Evolutionary conservation across 2,797 vertebrate species (phyloP).

Genomic region (Tauraco hartlaubi): DNA sequence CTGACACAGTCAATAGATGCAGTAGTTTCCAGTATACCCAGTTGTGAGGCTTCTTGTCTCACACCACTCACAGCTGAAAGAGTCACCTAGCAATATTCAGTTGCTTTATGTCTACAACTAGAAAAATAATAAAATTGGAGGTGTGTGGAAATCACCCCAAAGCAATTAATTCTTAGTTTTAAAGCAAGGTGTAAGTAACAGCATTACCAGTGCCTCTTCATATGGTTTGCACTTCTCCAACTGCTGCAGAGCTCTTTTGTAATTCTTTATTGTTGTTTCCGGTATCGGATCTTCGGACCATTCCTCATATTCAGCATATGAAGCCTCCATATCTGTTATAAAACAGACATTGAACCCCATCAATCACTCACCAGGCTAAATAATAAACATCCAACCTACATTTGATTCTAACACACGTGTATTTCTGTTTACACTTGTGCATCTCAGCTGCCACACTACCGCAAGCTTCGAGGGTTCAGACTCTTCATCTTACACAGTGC

Average conservation of each 20-base stretch:
- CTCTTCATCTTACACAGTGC: rapidly evolving
- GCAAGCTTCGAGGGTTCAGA: background rate
- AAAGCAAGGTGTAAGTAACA: background rate
- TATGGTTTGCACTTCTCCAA: slow-evolving; percentile 87
- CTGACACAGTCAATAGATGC: background rate
- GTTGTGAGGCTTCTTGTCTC: background rate
- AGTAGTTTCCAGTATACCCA: background rate
- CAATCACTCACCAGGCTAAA: background rate
- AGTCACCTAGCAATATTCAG: background rate
- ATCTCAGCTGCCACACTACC: background rate
- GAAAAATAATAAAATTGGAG: background rate
- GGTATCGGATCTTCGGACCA: slow-evolving; percentile 92
- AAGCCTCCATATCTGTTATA: slow-evolving; percentile 91
- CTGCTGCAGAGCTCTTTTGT: slow-evolving; percentile 89
- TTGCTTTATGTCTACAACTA: background rate
- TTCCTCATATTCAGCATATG: slow-evolving; percentile 92
- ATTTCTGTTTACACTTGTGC: background rate
- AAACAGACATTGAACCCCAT: background rate
- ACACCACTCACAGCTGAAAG: background rate
- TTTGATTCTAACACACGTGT: background rate
- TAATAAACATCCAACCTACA: background rate
- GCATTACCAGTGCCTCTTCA: slow-evolving; percentile 91
- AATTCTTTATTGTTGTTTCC: slow-evolving; percentile 82
- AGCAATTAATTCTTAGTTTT: background rate
- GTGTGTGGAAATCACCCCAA: background rate